phyloP scores from a whole-genome alignment of 2,888 invertebrate genomes.

The Miltochrista miniata region DNA sequence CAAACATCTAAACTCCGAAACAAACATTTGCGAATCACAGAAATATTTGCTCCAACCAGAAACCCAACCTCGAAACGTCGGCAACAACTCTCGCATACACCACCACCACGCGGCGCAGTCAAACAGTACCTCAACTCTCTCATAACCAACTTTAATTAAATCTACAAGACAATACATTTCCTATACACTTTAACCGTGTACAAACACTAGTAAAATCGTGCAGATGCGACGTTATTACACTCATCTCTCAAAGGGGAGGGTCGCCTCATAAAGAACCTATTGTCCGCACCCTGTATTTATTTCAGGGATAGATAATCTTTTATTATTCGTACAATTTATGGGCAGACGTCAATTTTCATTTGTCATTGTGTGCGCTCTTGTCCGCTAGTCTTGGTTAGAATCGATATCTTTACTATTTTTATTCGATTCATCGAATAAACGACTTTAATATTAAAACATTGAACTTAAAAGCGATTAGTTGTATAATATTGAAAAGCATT shows the following conservation, averaged over 20 bases:
- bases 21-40: too few relatives aligned
- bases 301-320: conserved; percentile 78
- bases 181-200: conserved; percentile 2
- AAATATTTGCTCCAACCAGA: too few relatives aligned
- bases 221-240: conserved; percentile 41
- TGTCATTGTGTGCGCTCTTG: conserved; percentile 61
- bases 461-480: too few relatives aligned
- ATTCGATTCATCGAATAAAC: conserved; percentile 15
- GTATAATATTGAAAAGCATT: too few relatives aligned
- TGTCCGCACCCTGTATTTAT: conserved; percentile 77
- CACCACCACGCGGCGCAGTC: too few relatives aligned
- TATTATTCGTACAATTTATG: conserved; percentile 78
- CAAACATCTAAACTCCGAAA: too few relatives aligned
- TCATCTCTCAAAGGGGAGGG: conserved; percentile 34
- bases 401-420: conserved; percentile 30
- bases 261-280: conserved; percentile 73
- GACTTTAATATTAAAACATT: too few relatives aligned
- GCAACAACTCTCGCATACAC: too few relatives aligned
- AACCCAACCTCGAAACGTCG: too few relatives aligned
- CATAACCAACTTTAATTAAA: background rate
- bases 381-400: conserved; percentile 27
- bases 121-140: background rate
- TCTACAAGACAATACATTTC: conserved; percentile 3
- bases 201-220: conserved; percentile 27
- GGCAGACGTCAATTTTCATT: conserved; percentile 71